phyloP scores from a whole-genome alignment of 92 coral and sea anemone species.

The Meandrina meandrites region DNA sequence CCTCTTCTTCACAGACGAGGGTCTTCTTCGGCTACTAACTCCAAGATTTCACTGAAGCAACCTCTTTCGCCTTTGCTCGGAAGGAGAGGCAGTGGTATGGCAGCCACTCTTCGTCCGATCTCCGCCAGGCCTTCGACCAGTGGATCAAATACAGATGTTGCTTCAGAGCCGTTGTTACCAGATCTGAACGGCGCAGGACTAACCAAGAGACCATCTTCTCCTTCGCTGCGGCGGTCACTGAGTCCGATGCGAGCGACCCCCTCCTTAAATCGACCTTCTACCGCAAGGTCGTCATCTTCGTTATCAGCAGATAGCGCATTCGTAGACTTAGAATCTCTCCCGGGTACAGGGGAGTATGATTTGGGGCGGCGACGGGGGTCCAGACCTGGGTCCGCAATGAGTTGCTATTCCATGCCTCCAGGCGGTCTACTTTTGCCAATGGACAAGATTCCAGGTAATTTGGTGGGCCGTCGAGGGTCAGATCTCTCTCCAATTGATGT shows the following conservation, averaged over 20 bases:
- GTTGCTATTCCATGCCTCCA: slow-evolving; percentile 14
- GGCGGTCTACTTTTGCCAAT: not conserved
- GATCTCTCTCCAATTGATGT: slow-evolving; percentile 61
- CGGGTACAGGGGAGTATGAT: slow-evolving; percentile 13
- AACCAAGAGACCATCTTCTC: slow-evolving; percentile 12
- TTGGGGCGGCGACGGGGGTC: slow-evolving; percentile 25
- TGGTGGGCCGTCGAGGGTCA: slow-evolving; percentile 59
- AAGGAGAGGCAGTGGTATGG: slow-evolving; percentile 6
- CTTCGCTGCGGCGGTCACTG: slow-evolving; percentile 24
- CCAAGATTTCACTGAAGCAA: slow-evolving; percentile 23
- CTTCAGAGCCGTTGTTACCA: slow-evolving; percentile 28
- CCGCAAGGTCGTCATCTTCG: slow-evolving; percentile 15
- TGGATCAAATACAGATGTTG: not conserved
- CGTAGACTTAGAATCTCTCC: slow-evolving; percentile 4
- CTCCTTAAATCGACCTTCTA: slow-evolving; percentile 24
- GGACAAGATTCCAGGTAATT: slow-evolving; percentile 2
- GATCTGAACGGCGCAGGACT: slow-evolving; percentile 19
- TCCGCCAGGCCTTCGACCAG: not conserved
- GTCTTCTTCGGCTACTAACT: not conserved
- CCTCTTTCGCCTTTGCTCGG: slow-evolving; percentile 30
- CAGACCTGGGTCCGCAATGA: slow-evolving; percentile 29
- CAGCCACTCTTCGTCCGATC: slow-evolving; percentile 8
- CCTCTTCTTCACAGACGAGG: slow-evolving; percentile 28
- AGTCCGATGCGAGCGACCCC: slow-evolving; percentile 13
- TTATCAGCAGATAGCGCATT: not conserved